These are phyloP conservation scores for Nannobrachium achirus DNA, from an alignment of 2,113 vertebrate genomes.

Conservation along the genomic window DNA sequence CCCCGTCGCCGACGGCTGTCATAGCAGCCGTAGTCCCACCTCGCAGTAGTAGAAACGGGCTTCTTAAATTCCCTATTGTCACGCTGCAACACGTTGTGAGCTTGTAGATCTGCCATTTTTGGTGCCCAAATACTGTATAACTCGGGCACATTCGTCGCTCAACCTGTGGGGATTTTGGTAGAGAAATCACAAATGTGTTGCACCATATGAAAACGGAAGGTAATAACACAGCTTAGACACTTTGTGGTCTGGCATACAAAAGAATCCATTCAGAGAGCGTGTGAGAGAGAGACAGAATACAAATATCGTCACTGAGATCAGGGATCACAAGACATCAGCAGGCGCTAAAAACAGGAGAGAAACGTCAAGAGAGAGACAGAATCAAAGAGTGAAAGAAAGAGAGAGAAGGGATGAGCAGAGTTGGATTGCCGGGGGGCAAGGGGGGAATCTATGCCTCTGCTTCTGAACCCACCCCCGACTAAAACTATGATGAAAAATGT, in stretches of 20 bases:
- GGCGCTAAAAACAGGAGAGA: conserved; percentile 20
- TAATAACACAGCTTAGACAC: conserved; percentile 26
- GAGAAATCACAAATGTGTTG: conserved; percentile 28
- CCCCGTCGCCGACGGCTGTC: too few species aligned
- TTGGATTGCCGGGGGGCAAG: neutral
- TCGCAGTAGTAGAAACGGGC: too few species aligned
- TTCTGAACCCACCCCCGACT: too few species aligned
- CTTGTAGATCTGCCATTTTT: too few species aligned
- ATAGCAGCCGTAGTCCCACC: too few species aligned
- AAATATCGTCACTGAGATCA: conserved; percentile 40
- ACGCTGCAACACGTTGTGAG: neutral
- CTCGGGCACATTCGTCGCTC: neutral
- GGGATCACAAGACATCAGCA: conserved; percentile 58
- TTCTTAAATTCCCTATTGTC: too few species aligned
- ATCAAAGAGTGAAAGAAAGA: neutral
- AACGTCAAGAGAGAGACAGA: too few species aligned
- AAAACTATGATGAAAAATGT: too few species aligned
- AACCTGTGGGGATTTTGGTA: conserved; percentile 2
- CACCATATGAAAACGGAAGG: conserved; percentile 28
- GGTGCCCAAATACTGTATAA: too few species aligned
- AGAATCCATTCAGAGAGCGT: conserved; percentile 42
- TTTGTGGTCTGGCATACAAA: conserved; percentile 43
- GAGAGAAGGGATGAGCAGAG: neutral
- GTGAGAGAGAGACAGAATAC: conserved; percentile 9
- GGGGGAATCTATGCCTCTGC: neutral